Base-by-base conservation (phyloP, 2,888 invertebrate species). In the Agrotis exclamationis region DNA sequence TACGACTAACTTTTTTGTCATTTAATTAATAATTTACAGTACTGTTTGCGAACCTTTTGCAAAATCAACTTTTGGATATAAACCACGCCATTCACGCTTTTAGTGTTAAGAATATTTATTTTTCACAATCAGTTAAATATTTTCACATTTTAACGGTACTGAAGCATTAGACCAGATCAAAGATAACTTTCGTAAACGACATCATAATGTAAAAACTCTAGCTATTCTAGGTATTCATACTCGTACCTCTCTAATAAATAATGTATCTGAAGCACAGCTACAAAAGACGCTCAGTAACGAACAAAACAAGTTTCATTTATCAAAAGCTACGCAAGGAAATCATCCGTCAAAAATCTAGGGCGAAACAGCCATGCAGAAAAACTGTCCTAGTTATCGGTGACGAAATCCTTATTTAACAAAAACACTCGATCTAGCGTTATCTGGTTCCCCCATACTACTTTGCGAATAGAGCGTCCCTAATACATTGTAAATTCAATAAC, bases 401-500 rank as follows among this genome's bases (percentile, higher is more conserved):
- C 67, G 53, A 51, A 51, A 65, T 68, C 33, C 53, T 80, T 76
- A 70, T 53, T 67, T 64, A 80, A 76, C 77, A 80, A 79, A 79
- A 79, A 80, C 77, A 76, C 75, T 76, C 63, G 50, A 66, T 74
- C 70, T 70, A 66, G 54, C 64, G 22, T 54, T 75, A 74, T 81
- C 63, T 65, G 48, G 78, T 57, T 69, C 60, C 70, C 51, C 56
- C 14, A 58, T 65, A 54, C 45, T 65, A 75, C 65, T 75, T 65
- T 51, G 79, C 56, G 33, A 67, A 65, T 59, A 48, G 53, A 69
- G 63, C 62, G 78, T 54, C 74, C 76, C 53, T 53, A 82, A 85
- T 77, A 74, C 74, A 73, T 71, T 84, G 79, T 79, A 83, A 85
- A 82, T 79, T 81, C 62, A 81, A 84, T 83, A 85, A 82, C 67